Evolutionary conservation across 2,113 vertebrate genomes (phyloP), one percentile per base, ranked within the genome.

Genomic region (Aldabrachelys gigantea): DNA sequence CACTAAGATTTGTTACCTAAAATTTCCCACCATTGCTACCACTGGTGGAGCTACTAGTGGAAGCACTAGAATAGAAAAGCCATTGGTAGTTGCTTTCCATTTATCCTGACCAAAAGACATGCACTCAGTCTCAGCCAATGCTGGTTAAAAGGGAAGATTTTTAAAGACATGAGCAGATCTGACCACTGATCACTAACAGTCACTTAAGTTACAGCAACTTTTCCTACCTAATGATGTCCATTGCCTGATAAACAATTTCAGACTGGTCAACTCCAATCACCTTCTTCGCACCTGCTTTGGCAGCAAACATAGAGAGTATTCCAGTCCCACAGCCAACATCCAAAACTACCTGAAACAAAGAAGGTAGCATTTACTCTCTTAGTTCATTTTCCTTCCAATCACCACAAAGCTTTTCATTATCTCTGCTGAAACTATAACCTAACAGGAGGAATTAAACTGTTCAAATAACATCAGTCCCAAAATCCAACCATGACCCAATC

Each of bases 301-400:
- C 99, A 8, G 99, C 99, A 95, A 99, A 99, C 99, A 99, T 99
- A 49, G 99, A 99, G 6, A 99, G 98, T 90, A 99, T 99, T 94
- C 99, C 99, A 41, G 99, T 99, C 81, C 99, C 99, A 95, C 99
- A 99, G n/a, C 99, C 99, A 93, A 99, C 99, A 92, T 99, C 99
- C 83, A 99, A 98, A 97, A 99, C 99, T 86, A 99, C 98, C 99
- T 99, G 94, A 72, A 95, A 93, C 0, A 1, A 89, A 85, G 3
- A 89, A 31, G 31, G 16, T 52, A 52, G 10, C 12, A 13, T 65
- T 82, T 69, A 83, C 47, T 50, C 8, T 35, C 82, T 38, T 54
- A 53, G n/a, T 25, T 65, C 5, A 31, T 47, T 85, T 59, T 38
- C 8, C 35, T 80, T 80, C 17, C 17, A 69, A 69, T 8, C 19